Conservation (phyloP, 2,113 vertebrate genomes). For the Dicrurus megarhynchus region DNA sequence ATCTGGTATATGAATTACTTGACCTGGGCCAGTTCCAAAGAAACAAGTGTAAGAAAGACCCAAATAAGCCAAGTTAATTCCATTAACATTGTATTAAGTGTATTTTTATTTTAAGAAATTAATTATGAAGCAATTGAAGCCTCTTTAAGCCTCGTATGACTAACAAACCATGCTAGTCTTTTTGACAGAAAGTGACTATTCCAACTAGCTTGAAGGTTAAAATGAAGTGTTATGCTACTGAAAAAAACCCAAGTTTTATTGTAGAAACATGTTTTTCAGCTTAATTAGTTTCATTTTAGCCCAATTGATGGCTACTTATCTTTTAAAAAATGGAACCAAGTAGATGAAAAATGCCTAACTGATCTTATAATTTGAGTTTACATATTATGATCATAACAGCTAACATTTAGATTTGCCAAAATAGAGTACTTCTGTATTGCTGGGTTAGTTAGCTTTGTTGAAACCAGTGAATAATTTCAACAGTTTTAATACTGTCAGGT, state of each 20-base stretch:
- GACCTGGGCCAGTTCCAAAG: background rate
- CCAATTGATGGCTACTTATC: background rate
- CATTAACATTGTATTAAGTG: background rate
- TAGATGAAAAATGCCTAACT: background rate
- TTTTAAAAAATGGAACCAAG: background rate
- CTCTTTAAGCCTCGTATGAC: background rate
- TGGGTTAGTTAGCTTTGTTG: background rate
- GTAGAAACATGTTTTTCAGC: background rate
- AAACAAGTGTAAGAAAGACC: background rate
- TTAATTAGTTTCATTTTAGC: background rate
- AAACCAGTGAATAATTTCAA: background rate
- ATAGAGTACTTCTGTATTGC: background rate
- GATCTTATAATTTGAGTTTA: background rate
- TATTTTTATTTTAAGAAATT: constrained; percentile 10
- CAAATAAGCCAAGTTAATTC: background rate
- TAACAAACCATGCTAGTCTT: background rate
- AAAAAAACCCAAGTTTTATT: background rate
- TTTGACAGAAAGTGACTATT: background rate
- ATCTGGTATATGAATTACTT: background rate
- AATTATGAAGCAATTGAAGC: background rate
- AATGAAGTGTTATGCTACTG: background rate
- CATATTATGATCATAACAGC: background rate
- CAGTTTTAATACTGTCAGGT: background rate
- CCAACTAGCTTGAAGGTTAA: background rate
- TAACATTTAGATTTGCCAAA: background rate